Evolutionary conservation across 2,888 invertebrate species (phyloP).

Genomic region (Drosophila diplacantha): DNA sequence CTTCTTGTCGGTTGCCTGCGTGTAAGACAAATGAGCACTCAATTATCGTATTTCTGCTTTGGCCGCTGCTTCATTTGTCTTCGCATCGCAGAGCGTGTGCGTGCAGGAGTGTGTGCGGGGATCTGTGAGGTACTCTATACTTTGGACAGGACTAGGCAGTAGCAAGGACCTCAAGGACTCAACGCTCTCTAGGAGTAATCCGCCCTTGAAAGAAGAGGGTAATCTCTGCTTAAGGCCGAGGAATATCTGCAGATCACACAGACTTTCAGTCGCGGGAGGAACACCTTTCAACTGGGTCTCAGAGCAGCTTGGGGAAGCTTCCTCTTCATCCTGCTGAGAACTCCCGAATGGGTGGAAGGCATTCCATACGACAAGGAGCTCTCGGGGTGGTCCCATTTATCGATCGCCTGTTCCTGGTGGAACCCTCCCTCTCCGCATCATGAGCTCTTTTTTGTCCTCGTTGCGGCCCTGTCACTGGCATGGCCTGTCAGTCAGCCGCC

Average conservation of each 20-base stretch:
- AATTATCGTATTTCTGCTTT: constrained; percentile 71
- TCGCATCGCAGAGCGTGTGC: constrained; percentile 25
- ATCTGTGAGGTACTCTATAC: not conserved
- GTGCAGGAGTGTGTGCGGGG: not conserved
- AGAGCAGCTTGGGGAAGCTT: no score
- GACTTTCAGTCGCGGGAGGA: no score
- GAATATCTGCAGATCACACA: not conserved
- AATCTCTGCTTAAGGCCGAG: not conserved
- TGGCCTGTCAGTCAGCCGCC: constrained; percentile 15
- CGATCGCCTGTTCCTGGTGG: constrained; percentile 7
- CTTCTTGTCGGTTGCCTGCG: constrained; percentile 44
- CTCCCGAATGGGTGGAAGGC: not conserved
- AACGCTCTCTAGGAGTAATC: no score
- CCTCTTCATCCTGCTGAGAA: no score
- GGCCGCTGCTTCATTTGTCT: constrained; percentile 66
- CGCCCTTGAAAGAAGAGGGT: no score
- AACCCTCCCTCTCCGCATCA: constrained; percentile 7
- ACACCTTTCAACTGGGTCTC: no score
- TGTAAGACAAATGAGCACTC: constrained; percentile 70
- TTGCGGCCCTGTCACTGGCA: not conserved
- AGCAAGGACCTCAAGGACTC: not conserved
- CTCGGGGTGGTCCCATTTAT: constrained; percentile 55
- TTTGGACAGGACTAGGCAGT: constrained; percentile 11
- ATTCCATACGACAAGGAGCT: not conserved
- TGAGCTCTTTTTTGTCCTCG: constrained; percentile 13